A percentile compares a stretch with the other conserved stretches of the same genome.
phyloP scores from a whole-genome alignment of 2,113 vertebrate species.

The Urocolius indicus region DNA sequence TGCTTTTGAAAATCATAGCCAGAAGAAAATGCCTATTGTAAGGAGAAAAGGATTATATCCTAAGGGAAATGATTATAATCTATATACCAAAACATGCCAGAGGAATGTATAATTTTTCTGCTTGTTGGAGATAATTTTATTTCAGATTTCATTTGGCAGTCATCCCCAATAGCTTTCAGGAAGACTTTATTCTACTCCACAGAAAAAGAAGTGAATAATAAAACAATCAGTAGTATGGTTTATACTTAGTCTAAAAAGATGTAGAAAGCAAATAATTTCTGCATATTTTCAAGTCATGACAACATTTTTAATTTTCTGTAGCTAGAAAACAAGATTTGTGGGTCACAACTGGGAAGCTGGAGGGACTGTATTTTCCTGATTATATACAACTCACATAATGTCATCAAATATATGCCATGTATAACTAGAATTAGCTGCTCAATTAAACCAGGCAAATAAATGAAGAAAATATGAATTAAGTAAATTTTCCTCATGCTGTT shows the following conservation, averaged over 20 bases:
- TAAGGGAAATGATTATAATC: constrained; percentile 10
- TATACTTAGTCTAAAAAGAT: not conserved
- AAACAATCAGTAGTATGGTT: not conserved
- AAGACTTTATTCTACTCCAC: not conserved
- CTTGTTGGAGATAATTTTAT: not conserved
- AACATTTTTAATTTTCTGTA: not conserved
- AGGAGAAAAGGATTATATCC: not conserved
- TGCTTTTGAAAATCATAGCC: constrained; percentile 1
- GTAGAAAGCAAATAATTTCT: not conserved
- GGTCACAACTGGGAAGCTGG: not conserved
- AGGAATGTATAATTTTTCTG: not conserved
- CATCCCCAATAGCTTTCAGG: not conserved
- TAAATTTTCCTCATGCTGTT: not conserved
- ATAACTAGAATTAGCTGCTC: not conserved
- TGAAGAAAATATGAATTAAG: not conserved
- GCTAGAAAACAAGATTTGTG: not conserved
- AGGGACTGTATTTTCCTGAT: not conserved
- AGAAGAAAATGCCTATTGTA: constrained; percentile 24
- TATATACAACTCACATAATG: not conserved
- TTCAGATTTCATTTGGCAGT: constrained; percentile 20
- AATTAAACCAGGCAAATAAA: not conserved
- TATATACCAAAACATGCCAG: not conserved
- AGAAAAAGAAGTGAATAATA: not conserved
- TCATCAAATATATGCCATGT: not conserved
- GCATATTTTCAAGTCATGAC: constrained; percentile 17